Base-by-base conservation (phyloP, 1,140 invertebrate genomes). In the Drosophila grimshawi region DNA sequence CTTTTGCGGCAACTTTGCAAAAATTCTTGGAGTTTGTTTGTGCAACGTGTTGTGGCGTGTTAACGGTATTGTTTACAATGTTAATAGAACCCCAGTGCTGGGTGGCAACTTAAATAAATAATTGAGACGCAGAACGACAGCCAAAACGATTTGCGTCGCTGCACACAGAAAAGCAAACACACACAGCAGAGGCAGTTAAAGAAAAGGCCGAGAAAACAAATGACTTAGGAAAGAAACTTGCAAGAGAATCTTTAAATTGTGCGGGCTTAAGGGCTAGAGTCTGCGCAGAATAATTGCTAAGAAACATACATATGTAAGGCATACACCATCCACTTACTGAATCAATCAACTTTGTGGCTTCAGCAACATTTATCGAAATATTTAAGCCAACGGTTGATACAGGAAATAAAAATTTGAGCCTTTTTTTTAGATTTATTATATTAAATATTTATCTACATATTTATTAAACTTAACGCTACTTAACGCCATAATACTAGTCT, bases 21-120 rank as follows among this genome's bases (percentile, higher is more conserved):
- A 56, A 61, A 74, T 74, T 74, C 57, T 46, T 55, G 11, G 29
- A 46, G 32, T 19, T 19, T 69, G 57, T 74, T 61, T 69, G 69
- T 72, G 69, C 69, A 66, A 53, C 78, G 61, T 83, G 80, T 78
- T 75, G 76, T 66, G 73, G 64, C 78, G 76, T 86, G 82, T 86
- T 86, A 86, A 86, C 82, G 82, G 82, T 86, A 86, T 86, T 86
- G 82, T 86, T 86, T 86, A 86, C 82, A 86, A 81, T 81, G 80
- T 81, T 86, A 86, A 86, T 82, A 86, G 81, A 85, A 78, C 75
- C 75, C 75, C 79, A 81, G 35, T 60, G 62, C 59, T 67, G 80
- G 81, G 81, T 85, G 78, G 83, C 76, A 81, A 70, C 65, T 76
- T 76, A 88, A 86, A 86, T 82, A 86, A 76, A 82, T 83, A 82